These are phyloP conservation scores for Kuschelorhynchus macadamiae DNA, from an alignment of 2,888 invertebrate species.

Conservation along the genomic window DNA sequence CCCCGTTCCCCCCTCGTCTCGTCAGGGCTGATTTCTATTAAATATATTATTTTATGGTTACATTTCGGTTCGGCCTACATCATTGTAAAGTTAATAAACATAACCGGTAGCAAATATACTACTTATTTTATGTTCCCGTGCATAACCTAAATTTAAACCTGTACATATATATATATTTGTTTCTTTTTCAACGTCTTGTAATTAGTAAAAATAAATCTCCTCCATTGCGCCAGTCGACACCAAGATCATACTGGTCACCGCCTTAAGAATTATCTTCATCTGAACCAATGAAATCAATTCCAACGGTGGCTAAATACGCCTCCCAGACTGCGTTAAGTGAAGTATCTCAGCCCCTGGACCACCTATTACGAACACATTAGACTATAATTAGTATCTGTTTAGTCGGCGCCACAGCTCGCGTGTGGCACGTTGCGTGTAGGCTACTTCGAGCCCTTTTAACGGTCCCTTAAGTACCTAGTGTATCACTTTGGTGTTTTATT, in stretches of 20 bases:
- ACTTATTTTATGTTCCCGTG: too few species aligned
- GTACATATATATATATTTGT: too few species aligned
- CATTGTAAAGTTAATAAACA: too few species aligned
- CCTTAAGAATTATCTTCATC: constrained; percentile 53
- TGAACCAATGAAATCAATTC: constrained; percentile 55
- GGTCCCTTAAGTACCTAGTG: constrained; percentile 15
- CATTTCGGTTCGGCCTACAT: too few species aligned
- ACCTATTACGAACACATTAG: constrained; percentile 58
- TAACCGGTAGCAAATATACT: too few species aligned
- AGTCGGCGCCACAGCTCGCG: constrained; percentile 28
- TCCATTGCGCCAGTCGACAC: constrained; percentile 41
- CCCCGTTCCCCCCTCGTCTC: too few species aligned
- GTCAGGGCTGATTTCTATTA: too few species aligned
- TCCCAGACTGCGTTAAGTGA: constrained; percentile 54
- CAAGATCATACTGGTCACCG: constrained; percentile 51
- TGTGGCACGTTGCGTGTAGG: constrained; percentile 15
- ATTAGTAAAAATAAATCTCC: constrained; percentile 18
- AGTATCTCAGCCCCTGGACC: constrained; percentile 57
- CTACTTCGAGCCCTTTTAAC: constrained; percentile 8
- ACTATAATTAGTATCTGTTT: constrained; percentile 56
- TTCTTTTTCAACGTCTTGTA: constrained; percentile 12
- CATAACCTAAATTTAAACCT: too few species aligned
- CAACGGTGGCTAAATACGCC: constrained; percentile 54
- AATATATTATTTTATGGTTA: too few species aligned
- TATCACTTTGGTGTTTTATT: constrained; percentile 8